Evolutionary conservation across 2,113 vertebrate species (phyloP).

Genomic region (Pluvialis apricaria): DNA sequence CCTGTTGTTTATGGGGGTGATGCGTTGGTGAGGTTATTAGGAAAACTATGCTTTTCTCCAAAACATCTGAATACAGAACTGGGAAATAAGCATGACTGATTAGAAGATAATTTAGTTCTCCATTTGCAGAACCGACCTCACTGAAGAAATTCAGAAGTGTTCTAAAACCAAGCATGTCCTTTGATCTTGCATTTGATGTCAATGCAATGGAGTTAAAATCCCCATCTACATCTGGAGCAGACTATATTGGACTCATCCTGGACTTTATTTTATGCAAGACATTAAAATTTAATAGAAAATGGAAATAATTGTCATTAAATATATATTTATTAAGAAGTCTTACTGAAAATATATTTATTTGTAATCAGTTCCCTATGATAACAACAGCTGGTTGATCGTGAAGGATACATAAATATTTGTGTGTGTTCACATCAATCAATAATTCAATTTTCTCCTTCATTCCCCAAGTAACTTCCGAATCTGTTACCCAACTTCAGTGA

Average conservation of each 20-base stretch:
- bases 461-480: neutral
- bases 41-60: neutral
- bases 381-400: neutral
- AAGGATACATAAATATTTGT: neutral
- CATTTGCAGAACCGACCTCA: neutral
- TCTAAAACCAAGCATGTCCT: neutral
- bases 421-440: neutral
- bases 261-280: neutral
- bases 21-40: neutral
- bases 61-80: neutral
- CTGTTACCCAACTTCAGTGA: neutral
- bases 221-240: neutral
- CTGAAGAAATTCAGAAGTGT: neutral
- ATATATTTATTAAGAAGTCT: neutral
- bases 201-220: neutral
- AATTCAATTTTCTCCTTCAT: neutral
- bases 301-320: neutral
- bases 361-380: neutral
- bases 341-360: neutral
- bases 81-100: neutral
- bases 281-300: neutral
- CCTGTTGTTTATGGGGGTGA: neutral
- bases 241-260: accelerated
- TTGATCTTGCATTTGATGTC: neutral
- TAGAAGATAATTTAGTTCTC: neutral